Evolutionary conservation across 2,888 invertebrate species (phyloP).

Genomic region (Drosophila koepferae): DNA sequence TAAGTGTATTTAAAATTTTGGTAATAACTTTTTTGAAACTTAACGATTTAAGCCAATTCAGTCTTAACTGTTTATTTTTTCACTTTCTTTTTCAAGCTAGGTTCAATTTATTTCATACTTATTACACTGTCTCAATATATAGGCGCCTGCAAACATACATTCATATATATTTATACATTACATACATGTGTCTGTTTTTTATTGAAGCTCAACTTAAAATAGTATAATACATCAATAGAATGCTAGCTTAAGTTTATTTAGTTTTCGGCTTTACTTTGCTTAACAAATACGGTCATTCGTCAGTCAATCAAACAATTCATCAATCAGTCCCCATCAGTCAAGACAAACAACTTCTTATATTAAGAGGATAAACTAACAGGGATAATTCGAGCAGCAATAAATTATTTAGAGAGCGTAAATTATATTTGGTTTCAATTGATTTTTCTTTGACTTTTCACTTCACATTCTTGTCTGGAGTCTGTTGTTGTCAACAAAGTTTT

Average conservation of each 20-base stretch:
- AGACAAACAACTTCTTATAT: constrained; percentile 5
- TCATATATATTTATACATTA: too few species aligned
- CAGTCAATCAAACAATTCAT: neutral
- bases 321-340: neutral
- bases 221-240: neutral
- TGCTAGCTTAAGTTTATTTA: neutral
- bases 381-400: constrained; percentile 10
- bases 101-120: too few species aligned
- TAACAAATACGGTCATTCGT: neutral
- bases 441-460: neutral
- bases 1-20: too few species aligned
- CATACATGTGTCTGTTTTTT: neutral
- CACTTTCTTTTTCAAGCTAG: too few species aligned
- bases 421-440: constrained; percentile 9
- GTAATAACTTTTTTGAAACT: too few species aligned
- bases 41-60: too few species aligned
- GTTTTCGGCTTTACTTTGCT: neutral
- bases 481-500: constrained; percentile 17
- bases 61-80: too few species aligned
- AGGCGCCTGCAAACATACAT: too few species aligned
- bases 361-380: neutral
- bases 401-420: constrained; percentile 2
- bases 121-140: too few species aligned
- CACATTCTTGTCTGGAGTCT: neutral
- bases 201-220: neutral